Evolutionary conservation across 2,113 vertebrate genomes (phyloP), one percentile per base, ranked within the genome.

Genomic region (Bubo scandiacus): DNA sequence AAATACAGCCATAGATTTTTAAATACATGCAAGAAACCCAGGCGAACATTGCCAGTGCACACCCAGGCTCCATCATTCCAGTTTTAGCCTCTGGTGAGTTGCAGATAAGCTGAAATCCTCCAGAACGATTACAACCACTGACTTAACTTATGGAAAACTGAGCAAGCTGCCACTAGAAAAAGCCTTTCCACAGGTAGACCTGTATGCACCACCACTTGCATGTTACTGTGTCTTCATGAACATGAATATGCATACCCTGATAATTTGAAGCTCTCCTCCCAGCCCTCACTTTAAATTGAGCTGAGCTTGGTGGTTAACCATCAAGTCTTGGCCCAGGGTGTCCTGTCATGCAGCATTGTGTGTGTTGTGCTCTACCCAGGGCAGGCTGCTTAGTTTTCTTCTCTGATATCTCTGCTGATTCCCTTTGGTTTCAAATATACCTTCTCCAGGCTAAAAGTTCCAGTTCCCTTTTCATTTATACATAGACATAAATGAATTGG

Each of bases 331-430:
- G 58, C 29, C 47, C 38, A 66, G 26, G 16, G 16, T 22, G 15
- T 23, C n/a, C 30, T 3, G 1, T 45, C 63, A 26, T 1, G 5
- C 36, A 62, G 23, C 5, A 10, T 62, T 0, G 0, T 1, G 0
- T 8, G 8, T 1, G 0, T 2, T 36, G 9, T 63, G 40, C 34
- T 75, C 66, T 66, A 40, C 19, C 32, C 29, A 9, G 55, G 1
- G 2, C 29, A 70, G 42, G 26, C 30, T 79, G 72, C 57, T 78
- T 57, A 1, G 15, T 42, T 80, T 79, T 65, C 59, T 58, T 71
- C 81, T 49, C 57, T 6, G 16, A 26, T 61, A 21, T 15, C 19
- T 86, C 75, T 77, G 63, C 32, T 70, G 15, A 18, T 16, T 63
- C 6, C 12, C 21, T 77, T 63, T 47, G 12, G 21, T 47, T 63